Evolutionary conservation across 2,888 invertebrate species (phyloP).

Genomic region (Trichacis sp.): DNA sequence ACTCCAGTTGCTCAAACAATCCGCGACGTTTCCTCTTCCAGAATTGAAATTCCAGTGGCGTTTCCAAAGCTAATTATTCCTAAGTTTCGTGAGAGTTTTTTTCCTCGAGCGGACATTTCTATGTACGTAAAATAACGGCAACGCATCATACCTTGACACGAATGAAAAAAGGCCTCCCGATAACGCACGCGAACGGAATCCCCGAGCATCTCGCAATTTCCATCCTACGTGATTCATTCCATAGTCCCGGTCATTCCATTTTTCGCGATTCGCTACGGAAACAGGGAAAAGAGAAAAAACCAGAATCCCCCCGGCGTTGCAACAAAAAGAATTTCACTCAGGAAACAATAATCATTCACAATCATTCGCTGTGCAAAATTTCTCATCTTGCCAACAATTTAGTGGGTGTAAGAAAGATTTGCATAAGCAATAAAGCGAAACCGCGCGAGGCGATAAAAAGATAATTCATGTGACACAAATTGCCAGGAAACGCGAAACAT

Average conservation of each 20-base stretch:
- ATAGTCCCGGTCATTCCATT: not conserved
- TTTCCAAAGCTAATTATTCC: not conserved
- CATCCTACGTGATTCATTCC: not conserved
- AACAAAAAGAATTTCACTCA: no score
- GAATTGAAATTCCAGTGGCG: not conserved
- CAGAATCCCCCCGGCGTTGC: no score
- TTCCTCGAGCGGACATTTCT: conserved; percentile 5
- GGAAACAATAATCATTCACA: no score
- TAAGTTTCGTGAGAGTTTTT: not conserved
- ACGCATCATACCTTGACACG: conserved; percentile 5
- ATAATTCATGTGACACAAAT: no score
- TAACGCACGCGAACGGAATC: not conserved
- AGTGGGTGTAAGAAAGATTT: no score
- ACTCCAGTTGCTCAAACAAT: no score
- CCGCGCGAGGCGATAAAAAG: no score
- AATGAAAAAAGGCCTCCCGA: not conserved
- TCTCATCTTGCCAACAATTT: no score
- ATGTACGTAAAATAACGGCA: conserved; percentile 14
- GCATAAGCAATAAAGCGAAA: no score
- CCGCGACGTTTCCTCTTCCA: not conserved
- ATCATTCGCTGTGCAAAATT: no score
- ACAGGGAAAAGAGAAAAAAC: not conserved
- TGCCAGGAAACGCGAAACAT: no score
- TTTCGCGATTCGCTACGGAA: not conserved
- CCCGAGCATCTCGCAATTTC: no score